Conservation (phyloP, 2,888 invertebrate genomes). For the Sericinus montela region DNA sequence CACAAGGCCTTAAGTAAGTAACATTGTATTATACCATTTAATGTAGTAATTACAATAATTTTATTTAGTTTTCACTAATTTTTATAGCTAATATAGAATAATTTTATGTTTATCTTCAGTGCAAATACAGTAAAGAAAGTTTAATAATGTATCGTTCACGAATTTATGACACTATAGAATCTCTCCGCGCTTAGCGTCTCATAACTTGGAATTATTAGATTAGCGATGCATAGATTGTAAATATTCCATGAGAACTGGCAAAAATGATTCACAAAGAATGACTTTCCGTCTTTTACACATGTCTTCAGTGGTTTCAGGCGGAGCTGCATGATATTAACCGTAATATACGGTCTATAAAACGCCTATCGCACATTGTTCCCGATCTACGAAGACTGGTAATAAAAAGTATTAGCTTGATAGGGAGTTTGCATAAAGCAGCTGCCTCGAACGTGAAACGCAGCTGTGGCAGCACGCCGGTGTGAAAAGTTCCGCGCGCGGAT, state of each 20-base stretch:
- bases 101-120: no score
- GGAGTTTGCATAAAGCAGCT: slow-evolving; percentile 68
- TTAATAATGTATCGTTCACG: no score
- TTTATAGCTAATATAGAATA: no score
- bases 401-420: slow-evolving; percentile 73
- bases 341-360: slow-evolving; percentile 38
- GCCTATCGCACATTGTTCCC: slow-evolving; percentile 32
- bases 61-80: no score
- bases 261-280: background rate
- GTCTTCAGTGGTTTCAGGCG: slow-evolving; percentile 7
- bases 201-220: background rate
- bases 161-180: no score
- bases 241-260: slow-evolving; percentile 6
- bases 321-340: slow-evolving; percentile 20
- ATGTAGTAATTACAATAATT: no score
- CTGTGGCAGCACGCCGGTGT: slow-evolving; percentile 58
- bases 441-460: slow-evolving; percentile 47
- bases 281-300: background rate
- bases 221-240: background rate
- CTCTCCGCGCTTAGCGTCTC: no score
- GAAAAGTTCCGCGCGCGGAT: slow-evolving; percentile 59
- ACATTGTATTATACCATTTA: no score
- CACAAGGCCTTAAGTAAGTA: no score
- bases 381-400: slow-evolving; percentile 40
- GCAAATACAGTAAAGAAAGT: no score